Evolutionary conservation across 2,888 invertebrate genomes (phyloP).

Genomic region (Sminthurides aquaticus): DNA sequence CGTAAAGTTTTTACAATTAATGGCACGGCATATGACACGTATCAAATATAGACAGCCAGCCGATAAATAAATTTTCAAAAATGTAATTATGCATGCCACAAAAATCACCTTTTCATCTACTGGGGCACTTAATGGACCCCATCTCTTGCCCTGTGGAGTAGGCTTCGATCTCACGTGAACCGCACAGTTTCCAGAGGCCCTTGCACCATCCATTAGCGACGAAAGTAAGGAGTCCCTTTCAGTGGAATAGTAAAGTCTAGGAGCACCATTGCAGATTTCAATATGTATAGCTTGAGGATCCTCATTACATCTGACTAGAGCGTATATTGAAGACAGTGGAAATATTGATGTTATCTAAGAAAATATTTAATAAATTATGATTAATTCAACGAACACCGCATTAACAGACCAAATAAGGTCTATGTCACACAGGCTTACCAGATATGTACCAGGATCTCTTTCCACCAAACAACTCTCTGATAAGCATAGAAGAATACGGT

Average conservation of each 20-base stretch:
- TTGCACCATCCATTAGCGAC: constrained; percentile 88
- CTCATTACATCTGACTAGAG: constrained; percentile 76
- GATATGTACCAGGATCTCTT: constrained; percentile 91
- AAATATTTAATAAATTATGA: constrained; percentile 5
- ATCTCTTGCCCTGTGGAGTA: constrained; percentile 75
- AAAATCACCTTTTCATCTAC: constrained; percentile 81
- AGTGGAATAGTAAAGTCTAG: constrained; percentile 79
- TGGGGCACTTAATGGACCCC: constrained; percentile 60
- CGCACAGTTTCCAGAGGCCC: constrained; percentile 93
- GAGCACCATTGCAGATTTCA: constrained; percentile 86
- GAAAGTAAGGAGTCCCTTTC: constrained; percentile 94
- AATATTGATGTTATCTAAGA: constrained; percentile 38
- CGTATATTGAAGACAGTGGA: constrained; percentile 65
- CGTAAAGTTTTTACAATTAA: no score
- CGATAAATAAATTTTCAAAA: no score
- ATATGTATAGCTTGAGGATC: constrained; percentile 90
- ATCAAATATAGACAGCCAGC: no score
- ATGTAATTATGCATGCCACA: background rate
- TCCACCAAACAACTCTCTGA: constrained; percentile 93
- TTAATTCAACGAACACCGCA: background rate
- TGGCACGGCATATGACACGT: no score
- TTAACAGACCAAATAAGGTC: background rate
- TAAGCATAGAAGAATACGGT: constrained; percentile 79
- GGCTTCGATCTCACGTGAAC: constrained; percentile 83
- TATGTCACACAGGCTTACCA: constrained; percentile 31